Percentiles rank a stretch among this genome's conserved stretches.
Conservation (phyloP, 2,797 vertebrate species). For the Octomys mimax region DNA sequence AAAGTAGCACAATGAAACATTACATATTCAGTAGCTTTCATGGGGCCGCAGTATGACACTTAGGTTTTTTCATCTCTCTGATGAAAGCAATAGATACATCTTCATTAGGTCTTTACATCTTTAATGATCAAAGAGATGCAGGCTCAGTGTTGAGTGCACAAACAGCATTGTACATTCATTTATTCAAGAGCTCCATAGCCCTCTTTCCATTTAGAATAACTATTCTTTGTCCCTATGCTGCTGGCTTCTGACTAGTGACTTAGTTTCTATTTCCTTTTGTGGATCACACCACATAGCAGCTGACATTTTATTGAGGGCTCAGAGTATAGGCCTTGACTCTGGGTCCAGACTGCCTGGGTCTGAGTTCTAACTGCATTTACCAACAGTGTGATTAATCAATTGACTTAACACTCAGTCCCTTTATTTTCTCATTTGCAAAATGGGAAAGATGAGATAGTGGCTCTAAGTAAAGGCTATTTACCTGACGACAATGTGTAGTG, state of each 20-base stretch:
- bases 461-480: background rate
- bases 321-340: background rate
- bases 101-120: slow-evolving; percentile 49
- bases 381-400: no score
- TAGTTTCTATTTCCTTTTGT: slow-evolving; percentile 2
- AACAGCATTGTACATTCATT: background rate
- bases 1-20: background rate
- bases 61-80: background rate
- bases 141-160: background rate
- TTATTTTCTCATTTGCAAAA: background rate
- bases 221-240: background rate
- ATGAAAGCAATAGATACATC: background rate
- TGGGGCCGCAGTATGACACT: background rate
- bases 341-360: background rate
- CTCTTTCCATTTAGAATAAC: background rate
- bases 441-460: background rate
- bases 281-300: background rate
- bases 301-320: background rate
- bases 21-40: background rate
- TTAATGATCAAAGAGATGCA: background rate
- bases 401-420: background rate
- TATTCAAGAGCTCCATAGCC: background rate
- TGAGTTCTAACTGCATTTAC: background rate
- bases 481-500: background rate
- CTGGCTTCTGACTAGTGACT: background rate